Base-by-base conservation (phyloP, 2,888 invertebrate genomes). In the Melieria crassipennis region DNA sequence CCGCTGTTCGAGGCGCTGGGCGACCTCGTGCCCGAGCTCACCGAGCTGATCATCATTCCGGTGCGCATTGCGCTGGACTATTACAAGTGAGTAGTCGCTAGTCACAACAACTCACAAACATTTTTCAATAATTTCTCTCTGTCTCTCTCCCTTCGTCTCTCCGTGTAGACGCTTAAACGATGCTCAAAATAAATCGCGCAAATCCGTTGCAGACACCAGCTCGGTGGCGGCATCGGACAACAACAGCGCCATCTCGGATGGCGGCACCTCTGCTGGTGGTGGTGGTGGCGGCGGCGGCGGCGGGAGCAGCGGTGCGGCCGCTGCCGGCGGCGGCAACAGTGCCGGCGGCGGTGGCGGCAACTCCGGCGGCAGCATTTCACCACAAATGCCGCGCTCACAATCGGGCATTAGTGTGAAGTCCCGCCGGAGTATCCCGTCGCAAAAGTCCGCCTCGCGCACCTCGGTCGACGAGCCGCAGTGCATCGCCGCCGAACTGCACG, bases 1-100 rank as follows among this genome's bases (percentile, higher is more conserved):
- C 94, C 94, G 13, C 88, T 94, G 57, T 94, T 94, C 84, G 93
- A 94, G 85, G 91, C 92, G 7, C 89, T 94, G 16, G 93, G 93
- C 11, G 91, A 92, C 77, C 88, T 93, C 63, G 89, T 94, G 75
- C 91, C 92, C 2, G 92, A 93, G 83, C 88, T 94, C 73, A 91
- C 92, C 88, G 94, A 87, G 71, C 81, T 87, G 68, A 87, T 87
- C 72, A 87, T 87, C 74, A 83, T 85, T 75, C 87, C 87, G 65
- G 87, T 87, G 76, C 84, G 87, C 69, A 81, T 86, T 60, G 87
- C 87, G 65, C 82, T 87, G 73, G 87, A 87, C 78, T 87, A 86
- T 77, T 87, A 87, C 77, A 87, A 84, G 87, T 87, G 77, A 79
- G 78, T 74, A 9, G 4, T n/a, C n/a, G n/a, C n/a, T n/a, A 11